Conservation (phyloP, 2,888 invertebrate species). For the Sesamia inferens region DNA sequence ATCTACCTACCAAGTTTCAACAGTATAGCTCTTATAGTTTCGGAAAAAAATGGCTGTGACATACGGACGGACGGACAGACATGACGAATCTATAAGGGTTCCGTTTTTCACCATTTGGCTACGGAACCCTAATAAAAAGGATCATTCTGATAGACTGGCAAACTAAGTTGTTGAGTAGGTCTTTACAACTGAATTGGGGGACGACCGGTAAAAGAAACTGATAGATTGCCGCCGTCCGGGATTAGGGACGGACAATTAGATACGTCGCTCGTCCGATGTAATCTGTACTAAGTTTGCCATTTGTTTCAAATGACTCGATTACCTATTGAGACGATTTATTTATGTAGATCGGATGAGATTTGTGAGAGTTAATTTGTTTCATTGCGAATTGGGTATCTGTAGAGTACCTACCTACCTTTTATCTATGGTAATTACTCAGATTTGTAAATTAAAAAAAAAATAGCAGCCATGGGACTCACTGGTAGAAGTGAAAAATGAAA, state of each 20-base stretch:
- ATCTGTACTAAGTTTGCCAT: constrained; percentile 70
- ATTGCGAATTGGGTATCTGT: not conserved
- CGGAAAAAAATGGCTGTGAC: too few species aligned
- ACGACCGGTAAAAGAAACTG: constrained; percentile 62
- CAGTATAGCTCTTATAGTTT: too few species aligned
- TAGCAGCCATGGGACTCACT: too few species aligned
- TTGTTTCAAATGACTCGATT: constrained; percentile 65
- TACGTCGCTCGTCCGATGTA: constrained; percentile 72
- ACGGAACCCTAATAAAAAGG: too few species aligned
- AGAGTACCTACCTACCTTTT: not conserved
- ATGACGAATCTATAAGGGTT: too few species aligned
- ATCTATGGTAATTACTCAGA: not conserved
- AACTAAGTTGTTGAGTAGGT: constrained; percentile 54
- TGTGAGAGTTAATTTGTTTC: constrained; percentile 28
- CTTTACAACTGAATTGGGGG: constrained; percentile 53
- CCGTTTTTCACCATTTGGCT: too few species aligned
- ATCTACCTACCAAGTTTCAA: too few species aligned
- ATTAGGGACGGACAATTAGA: constrained; percentile 74
- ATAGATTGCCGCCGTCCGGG: constrained; percentile 69
- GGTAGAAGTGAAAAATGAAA: too few species aligned
- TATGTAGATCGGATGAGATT: constrained; percentile 47
- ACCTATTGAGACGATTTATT: constrained; percentile 57
- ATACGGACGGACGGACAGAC: too few species aligned
- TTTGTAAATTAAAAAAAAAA: not conserved
- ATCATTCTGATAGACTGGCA: constrained; percentile 11